Conservation (phyloP, 2,113 vertebrate species). For the Misgurnus mizolepis region DNA sequence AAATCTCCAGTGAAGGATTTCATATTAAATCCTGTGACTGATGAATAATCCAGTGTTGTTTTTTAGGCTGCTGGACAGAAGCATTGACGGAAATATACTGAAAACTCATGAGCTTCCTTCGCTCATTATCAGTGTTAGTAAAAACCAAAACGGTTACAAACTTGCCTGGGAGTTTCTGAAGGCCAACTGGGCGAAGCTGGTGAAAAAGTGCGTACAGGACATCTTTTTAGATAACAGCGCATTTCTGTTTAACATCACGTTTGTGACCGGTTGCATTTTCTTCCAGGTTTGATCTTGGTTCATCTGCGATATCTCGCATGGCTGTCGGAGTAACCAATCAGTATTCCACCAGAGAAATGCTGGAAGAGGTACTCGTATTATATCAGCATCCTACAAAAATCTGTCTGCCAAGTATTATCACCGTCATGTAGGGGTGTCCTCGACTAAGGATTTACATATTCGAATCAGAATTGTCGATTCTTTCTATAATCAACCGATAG, state of each 20-base stretch:
- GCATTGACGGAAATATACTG: constrained; percentile 79
- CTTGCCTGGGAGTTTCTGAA: constrained; percentile 84
- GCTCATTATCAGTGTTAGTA: constrained; percentile 74
- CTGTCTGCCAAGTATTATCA: too few species aligned
- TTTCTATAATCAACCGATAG: too few species aligned
- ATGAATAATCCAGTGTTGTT: neutral
- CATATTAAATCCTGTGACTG: neutral
- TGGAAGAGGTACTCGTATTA: constrained; percentile 78
- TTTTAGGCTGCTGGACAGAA: constrained; percentile 82
- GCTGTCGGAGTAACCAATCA: constrained; percentile 78
- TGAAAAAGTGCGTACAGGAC: constrained; percentile 82
- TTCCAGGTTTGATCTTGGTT: constrained; percentile 86
- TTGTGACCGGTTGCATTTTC: neutral
- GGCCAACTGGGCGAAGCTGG: constrained; percentile 80
- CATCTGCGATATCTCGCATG: constrained; percentile 69
- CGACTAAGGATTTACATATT: too few species aligned
- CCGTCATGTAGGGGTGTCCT: too few species aligned
- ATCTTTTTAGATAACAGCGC: neutral
- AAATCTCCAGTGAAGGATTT: too few species aligned
- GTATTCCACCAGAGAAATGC: constrained; percentile 81
- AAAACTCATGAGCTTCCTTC: constrained; percentile 85
- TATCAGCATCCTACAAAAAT: too few species aligned
- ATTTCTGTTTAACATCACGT: neutral
- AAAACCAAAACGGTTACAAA: constrained; percentile 77
- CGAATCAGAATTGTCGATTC: too few species aligned